Evolutionary conservation across 2,797 vertebrate species (phyloP), one percentile per base, ranked within the genome.

Genomic region (Eutrigla gurnardus): DNA sequence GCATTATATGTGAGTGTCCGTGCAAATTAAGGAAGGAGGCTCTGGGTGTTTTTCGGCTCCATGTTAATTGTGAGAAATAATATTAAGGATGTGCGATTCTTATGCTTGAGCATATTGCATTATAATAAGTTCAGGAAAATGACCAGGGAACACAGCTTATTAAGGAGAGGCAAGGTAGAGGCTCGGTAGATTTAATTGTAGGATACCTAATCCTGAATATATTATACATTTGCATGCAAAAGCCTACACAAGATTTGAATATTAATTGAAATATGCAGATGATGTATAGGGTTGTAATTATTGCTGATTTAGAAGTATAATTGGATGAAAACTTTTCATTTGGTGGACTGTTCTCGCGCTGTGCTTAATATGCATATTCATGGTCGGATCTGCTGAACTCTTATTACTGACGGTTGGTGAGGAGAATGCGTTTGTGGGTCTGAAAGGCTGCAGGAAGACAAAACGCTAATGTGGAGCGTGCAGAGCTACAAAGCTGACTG

Each of bases 201-300:
- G 93, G 91, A 90, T 88, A 94, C 92, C 93, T 95, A 94, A 94
- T 95, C 94, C 93, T 92, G 94, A 93, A 93, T 94, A 93, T 92
- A 95, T 94, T 94, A 93, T 86, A 91, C 63, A 93, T 94, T 87
- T 92, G 92, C 92, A 94, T 94, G 92, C 90, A 90, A 91, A 93
- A 90, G 82, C 87, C 78, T 86, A 93, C 78, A 87, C 90, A 90
- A 91, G 89, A 95, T 95, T 94, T 92, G 89, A 94, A 94, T 95
- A 95, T 92, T 93, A 93, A 95, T 94, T 94, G 90, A 93, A 95
- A 94, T 91, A 94, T 94, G 92, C 89, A 94, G 92, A 95, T 93
- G 80, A 86, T 89, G 86, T 88, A 92, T 93, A 93, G 83, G 86
- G 55, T 89, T 85, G 92, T 94, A 95, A 95, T 94, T 92, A 93